These are phyloP conservation scores for Lepidurus packardi DNA, from an alignment of 1,140 invertebrate genomes.

Conservation along the genomic window DNA sequence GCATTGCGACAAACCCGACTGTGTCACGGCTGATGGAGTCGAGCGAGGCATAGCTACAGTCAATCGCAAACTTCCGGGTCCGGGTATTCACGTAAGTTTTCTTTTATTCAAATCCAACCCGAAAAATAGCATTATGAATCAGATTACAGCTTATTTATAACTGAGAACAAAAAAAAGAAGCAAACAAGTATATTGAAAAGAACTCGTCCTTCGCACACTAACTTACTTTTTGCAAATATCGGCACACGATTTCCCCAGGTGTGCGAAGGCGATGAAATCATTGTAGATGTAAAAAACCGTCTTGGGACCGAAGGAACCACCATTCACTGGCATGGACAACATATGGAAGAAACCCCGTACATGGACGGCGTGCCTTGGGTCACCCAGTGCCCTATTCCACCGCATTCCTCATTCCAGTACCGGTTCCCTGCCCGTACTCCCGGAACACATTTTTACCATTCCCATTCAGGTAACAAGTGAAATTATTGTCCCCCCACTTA, in stretches of 20 bases:
- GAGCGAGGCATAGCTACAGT: slow-evolving; percentile 40
- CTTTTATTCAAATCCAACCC: not conserved
- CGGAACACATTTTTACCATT: slow-evolving; percentile 57
- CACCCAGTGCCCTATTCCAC: slow-evolving; percentile 33
- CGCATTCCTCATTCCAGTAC: slow-evolving; percentile 36
- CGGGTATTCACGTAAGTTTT: slow-evolving; percentile 40
- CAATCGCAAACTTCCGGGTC: slow-evolving; percentile 44
- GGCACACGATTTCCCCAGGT: slow-evolving; percentile 16
- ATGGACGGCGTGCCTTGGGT: slow-evolving; percentile 36
- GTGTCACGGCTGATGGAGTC: slow-evolving; percentile 43
- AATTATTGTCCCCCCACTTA: not conserved
- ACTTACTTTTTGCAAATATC: slow-evolving; percentile 7
- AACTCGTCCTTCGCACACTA: not conserved
- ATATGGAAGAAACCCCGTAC: slow-evolving; percentile 43
- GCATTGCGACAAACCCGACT: slow-evolving; percentile 42
- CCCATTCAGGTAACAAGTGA: slow-evolving; percentile 51
- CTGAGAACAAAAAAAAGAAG: no score
- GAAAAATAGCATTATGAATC: not conserved
- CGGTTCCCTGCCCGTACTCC: slow-evolving; percentile 47
- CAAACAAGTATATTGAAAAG: no score
- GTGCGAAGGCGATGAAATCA: slow-evolving; percentile 48
- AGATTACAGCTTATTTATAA: no score
- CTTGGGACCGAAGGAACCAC: slow-evolving; percentile 46
- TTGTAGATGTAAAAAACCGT: slow-evolving; percentile 47
- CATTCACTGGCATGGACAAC: slow-evolving; percentile 50